Base-by-base conservation (phyloP, 92 coral and sea anemone species). In the Parazoanthus darwini region DNA sequence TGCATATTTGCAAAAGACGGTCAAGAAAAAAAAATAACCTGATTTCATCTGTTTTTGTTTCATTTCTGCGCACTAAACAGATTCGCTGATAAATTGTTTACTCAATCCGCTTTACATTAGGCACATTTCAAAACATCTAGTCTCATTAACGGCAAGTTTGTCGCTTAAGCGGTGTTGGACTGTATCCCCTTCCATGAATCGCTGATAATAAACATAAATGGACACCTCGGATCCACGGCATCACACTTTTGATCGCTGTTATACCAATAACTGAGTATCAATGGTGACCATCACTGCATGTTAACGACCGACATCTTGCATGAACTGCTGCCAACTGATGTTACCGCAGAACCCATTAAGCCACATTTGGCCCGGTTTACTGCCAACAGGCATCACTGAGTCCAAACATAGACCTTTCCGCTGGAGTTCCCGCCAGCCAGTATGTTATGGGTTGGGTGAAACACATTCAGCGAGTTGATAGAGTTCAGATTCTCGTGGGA, bases 331-430 rank as follows among this genome's bases (percentile, higher is more conserved):
- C 4, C 66, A 58, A 15, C 3, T 20, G 66, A 58, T 20, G 16
- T 20, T 23, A 58, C 23, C 18, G 66, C 18, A 20, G 9, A 58
- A 15, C 23, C 16, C 23, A 58, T 58, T 58, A 14, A 58, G 66
- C 66, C 23, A 58, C 66, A 15, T 8, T 35, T 71, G 76, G 29
- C 38, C 26, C 10, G 38, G 23, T 0, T 26, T 71, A 71, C 38
- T 11, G 76, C 18, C 14, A 71, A 71, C 35, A 35, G 37, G 10
- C 23, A 46, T 85, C 80, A 91, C 37, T 93, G 89, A 59, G 98
- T 92, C 99, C 99, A 97, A 66, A 95, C 46, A 77, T 88, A 94
- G 25, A 97, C 98, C 86, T 95, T 97, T 13, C 99, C 99, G 88
- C 98, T 95, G 86, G 99, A 97, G 72, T 95, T 97, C 25, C 94